These are phyloP conservation scores for Hylaeus anthracinus DNA, from an alignment of 1,140 invertebrate genomes.

Conservation along the genomic window DNA sequence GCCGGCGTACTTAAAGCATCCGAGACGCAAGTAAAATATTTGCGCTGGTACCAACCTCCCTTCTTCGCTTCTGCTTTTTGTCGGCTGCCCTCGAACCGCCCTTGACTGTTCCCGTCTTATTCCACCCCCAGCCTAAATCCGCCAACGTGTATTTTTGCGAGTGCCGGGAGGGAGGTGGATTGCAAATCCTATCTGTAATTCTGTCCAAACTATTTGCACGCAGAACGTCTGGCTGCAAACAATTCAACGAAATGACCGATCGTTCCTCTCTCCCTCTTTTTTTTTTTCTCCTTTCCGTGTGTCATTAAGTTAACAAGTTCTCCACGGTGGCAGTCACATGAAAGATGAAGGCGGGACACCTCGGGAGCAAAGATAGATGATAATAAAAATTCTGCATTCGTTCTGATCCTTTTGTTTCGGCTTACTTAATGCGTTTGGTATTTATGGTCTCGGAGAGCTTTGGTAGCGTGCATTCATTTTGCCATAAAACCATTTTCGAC, in stretches of 20 bases:
- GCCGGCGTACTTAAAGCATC: constrained; percentile 58
- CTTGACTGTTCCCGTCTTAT: constrained; percentile 33
- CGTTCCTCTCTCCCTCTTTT: background rate
- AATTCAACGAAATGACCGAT: constrained; percentile 32
- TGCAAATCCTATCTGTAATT: constrained; percentile 68
- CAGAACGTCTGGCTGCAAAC: constrained; percentile 39
- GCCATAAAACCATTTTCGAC: too few species aligned
- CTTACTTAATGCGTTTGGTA: too few species aligned
- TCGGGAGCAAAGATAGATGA: too few species aligned
- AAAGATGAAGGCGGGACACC: too few species aligned
- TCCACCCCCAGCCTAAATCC: constrained; percentile 61
- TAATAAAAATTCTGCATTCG: too few species aligned
- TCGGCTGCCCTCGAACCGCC: background rate
- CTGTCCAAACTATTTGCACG: constrained; percentile 68
- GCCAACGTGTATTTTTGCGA: constrained; percentile 69
- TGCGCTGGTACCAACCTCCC: constrained; percentile 36
- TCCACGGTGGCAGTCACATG: too few species aligned
- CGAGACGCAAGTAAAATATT: constrained; percentile 71
- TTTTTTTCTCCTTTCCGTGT: background rate
- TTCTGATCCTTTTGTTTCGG: too few species aligned
- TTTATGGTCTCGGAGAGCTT: too few species aligned
- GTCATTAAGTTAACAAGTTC: background rate
- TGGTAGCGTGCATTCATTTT: too few species aligned
- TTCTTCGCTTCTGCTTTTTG: constrained; percentile 12
- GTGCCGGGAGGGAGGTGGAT: constrained; percentile 44